Conservation (phyloP, 2,797 vertebrate genomes). For the Acanthiza pusilla region DNA sequence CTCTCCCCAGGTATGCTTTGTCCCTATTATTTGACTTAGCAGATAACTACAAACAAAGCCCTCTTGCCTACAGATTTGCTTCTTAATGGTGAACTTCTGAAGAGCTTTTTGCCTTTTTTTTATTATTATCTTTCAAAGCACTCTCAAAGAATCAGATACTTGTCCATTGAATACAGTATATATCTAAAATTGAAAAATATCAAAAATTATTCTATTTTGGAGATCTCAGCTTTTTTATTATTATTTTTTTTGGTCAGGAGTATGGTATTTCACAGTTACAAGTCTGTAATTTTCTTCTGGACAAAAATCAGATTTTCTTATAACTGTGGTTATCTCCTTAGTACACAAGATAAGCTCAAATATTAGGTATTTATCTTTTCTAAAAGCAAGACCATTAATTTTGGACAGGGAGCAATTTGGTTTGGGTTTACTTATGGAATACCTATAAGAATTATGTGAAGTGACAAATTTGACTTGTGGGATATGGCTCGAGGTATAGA, state of each 20-base stretch:
- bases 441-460: background rate
- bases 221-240: background rate
- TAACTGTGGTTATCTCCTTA: background rate
- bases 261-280: background rate
- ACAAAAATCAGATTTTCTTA: background rate
- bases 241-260: background rate
- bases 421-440: background rate
- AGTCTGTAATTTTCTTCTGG: background rate
- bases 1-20: background rate
- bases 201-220: background rate
- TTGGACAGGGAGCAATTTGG: background rate
- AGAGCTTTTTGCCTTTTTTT: background rate
- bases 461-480: background rate
- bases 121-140: background rate
- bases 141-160: background rate
- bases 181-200: background rate
- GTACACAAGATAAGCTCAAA: background rate
- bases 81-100: background rate
- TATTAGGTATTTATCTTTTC: background rate
- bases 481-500: background rate
- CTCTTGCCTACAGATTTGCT: background rate
- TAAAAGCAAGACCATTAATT: background rate
- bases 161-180: background rate
- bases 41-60: background rate
- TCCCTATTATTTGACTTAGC: background rate